These are phyloP conservation scores for Hypomesus transpacificus DNA, from an alignment of 2,113 vertebrate genomes.

Conservation along the genomic window DNA sequence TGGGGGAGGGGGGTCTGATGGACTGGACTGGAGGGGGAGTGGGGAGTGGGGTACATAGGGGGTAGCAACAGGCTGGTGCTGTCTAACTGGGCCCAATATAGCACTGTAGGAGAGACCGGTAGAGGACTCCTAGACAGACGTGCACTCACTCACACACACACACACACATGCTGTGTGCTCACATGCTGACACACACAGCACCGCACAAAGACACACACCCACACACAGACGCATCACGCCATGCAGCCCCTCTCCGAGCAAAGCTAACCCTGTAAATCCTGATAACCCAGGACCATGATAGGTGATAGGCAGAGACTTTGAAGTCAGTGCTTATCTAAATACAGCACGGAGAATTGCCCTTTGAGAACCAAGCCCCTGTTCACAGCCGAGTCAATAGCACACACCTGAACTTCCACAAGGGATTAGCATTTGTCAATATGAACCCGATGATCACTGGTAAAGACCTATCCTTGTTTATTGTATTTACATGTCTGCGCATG, in stretches of 20 bases:
- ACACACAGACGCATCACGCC: constrained; percentile 23
- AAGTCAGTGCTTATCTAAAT: constrained; percentile 62
- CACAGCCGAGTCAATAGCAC: constrained; percentile 51
- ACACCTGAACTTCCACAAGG: constrained; percentile 57
- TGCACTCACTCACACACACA: too few relatives aligned
- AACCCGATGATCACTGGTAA: constrained; percentile 17
- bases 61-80: constrained; percentile 66
- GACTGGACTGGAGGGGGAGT: constrained; percentile 53
- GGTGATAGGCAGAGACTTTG: constrained; percentile 56
- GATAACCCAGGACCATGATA: constrained; percentile 57
- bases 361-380: constrained; percentile 55
- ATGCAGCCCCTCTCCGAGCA: constrained; percentile 32
- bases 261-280: constrained; percentile 30
- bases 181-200: constrained; percentile 42
- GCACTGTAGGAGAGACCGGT: constrained; percentile 5
- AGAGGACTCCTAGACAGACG: too few relatives aligned
- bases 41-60: constrained; percentile 11
- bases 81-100: constrained; percentile 40
- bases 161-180: too few relatives aligned
- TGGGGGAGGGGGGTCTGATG: constrained; percentile 51
- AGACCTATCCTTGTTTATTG: not conserved
- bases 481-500: constrained; percentile 17
- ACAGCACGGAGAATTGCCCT: constrained; percentile 46
- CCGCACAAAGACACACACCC: constrained; percentile 14
- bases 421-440: constrained; percentile 52